Conservation (phyloP, 2,888 invertebrate species). For the Himalopsyche anomala region DNA sequence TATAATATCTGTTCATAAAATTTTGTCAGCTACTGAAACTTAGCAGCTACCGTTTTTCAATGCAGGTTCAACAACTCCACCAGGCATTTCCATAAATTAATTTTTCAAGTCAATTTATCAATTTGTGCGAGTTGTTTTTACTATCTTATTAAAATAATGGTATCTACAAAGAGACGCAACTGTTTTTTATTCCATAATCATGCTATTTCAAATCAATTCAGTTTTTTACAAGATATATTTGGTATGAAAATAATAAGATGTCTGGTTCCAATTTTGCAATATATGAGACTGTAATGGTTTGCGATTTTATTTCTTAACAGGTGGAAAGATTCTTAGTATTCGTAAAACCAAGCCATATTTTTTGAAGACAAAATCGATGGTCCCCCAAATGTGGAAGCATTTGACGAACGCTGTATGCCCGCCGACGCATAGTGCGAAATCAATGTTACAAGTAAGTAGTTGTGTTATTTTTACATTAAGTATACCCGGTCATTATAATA, state of each 20-base stretch:
- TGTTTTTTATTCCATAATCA: no score
- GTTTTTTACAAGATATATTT: not conserved
- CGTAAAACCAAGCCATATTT: slow-evolving; percentile 50
- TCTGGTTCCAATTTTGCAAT: no score
- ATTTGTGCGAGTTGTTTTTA: no score
- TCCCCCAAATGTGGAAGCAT: slow-evolving; percentile 44
- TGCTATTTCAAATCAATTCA: slow-evolving; percentile 36
- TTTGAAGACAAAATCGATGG: slow-evolving; percentile 3
- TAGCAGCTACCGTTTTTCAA: no score
- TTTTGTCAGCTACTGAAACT: no score
- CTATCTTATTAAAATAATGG: no score
- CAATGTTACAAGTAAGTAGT: slow-evolving; percentile 52
- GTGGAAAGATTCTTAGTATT: slow-evolving; percentile 52
- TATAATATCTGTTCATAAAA: not conserved
- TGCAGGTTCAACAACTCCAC: no score
- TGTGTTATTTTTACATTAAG: slow-evolving; percentile 35
- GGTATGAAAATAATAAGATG: no score
- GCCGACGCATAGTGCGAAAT: slow-evolving; percentile 47
- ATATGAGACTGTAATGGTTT: not conserved
- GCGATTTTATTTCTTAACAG: slow-evolving; percentile 41
- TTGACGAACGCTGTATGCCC: slow-evolving; percentile 13
- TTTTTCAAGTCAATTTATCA: no score
- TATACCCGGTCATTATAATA: not conserved
- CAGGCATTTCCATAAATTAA: no score
- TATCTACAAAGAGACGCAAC: no score